Conservation (phyloP, 2,113 vertebrate species). For the Nothocercus julius region DNA sequence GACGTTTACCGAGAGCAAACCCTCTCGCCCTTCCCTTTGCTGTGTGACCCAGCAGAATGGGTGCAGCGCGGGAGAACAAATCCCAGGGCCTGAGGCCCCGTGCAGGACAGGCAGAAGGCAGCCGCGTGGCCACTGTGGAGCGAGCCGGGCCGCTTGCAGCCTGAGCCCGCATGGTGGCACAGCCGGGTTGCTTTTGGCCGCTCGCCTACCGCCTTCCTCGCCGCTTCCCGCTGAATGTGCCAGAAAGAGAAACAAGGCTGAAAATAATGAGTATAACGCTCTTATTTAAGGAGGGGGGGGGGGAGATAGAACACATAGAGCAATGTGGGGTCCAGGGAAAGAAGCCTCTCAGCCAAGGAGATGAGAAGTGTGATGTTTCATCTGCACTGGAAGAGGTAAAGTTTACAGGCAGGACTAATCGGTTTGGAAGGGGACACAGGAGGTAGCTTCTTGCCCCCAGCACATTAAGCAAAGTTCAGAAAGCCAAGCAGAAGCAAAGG, state of each 20-base stretch:
- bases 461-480: neutral
- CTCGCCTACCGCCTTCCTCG: rapidly evolving
- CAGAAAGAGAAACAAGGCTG: neutral
- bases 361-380: neutral
- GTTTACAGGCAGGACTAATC: neutral
- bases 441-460: neutral
- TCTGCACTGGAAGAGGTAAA: neutral
- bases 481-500: neutral
- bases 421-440: neutral
- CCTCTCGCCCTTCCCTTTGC: neutral
- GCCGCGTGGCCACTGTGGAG: neutral
- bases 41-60: neutral
- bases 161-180: neutral
- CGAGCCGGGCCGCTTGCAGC: neutral
- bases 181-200: neutral
- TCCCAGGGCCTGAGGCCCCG: neutral
- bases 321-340: rapidly evolving
- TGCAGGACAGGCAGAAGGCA: neutral
- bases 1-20: neutral
- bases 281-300: neutral
- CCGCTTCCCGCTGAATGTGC: neutral
- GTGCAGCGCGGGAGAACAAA: neutral
- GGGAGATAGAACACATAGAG: neutral
- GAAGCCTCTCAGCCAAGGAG: neutral
- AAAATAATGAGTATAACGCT: neutral